Evolutionary conservation across 2,113 vertebrate genomes (phyloP).

Genomic region (Engystomops pustulosus): DNA sequence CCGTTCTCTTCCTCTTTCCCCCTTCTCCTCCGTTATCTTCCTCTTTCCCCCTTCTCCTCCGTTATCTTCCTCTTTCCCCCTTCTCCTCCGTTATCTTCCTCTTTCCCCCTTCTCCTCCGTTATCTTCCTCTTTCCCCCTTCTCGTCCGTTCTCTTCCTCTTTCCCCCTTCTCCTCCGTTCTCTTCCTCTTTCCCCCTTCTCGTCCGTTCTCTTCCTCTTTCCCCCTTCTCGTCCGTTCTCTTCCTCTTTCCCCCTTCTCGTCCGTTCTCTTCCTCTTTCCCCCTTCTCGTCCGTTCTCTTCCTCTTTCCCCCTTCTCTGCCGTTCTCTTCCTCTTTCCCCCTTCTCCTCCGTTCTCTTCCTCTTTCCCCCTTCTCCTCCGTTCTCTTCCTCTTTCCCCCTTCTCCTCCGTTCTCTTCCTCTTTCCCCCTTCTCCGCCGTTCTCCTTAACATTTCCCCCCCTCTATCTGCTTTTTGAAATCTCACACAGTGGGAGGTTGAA

Average conservation of each 20-base stretch:
- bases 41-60: neutral
- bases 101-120: neutral
- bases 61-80: neutral
- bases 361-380: too few species aligned
- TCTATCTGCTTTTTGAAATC: too few species aligned
- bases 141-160: neutral
- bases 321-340: neutral
- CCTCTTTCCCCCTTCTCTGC: neutral
- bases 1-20: too few species aligned
- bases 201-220: too few species aligned
- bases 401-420: too few species aligned
- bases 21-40: neutral
- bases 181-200: too few species aligned
- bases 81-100: neutral
- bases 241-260: too few species aligned
- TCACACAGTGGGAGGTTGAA: too few species aligned
- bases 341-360: neutral
- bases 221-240: too few species aligned
- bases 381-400: too few species aligned
- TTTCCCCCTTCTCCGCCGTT: too few species aligned
- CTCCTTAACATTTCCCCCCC: too few species aligned
- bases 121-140: neutral
- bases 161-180: neutral
- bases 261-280: neutral
- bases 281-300: neutral